Evolutionary conservation across 2,113 vertebrate genomes (phyloP).

Genomic region (pig (Sus scrofa)): T2T-Sscrofa CM000827.6:79203001-79203500

Average conservation of each 20-base stretch:
- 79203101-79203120: background rate
- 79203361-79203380: background rate
- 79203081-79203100: background rate
- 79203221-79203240: background rate
- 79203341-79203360: background rate
- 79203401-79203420: background rate
- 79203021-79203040: background rate
- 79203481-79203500: background rate
- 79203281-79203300: constrained; percentile 14
- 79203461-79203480: background rate
- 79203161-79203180: background rate
- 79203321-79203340: background rate
- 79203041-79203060: background rate
- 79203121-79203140: background rate
- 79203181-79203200: background rate
- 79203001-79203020: background rate
- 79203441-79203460: background rate
- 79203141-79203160: too few species aligned
- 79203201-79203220: background rate
- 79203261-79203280: background rate
- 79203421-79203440: background rate
- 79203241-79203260: background rate
- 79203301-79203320: background rate
- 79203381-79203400: background rate
- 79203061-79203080: background rate